Evolutionary conservation across 2,888 invertebrate species (phyloP).

Genomic region (Gordius sp.): DNA sequence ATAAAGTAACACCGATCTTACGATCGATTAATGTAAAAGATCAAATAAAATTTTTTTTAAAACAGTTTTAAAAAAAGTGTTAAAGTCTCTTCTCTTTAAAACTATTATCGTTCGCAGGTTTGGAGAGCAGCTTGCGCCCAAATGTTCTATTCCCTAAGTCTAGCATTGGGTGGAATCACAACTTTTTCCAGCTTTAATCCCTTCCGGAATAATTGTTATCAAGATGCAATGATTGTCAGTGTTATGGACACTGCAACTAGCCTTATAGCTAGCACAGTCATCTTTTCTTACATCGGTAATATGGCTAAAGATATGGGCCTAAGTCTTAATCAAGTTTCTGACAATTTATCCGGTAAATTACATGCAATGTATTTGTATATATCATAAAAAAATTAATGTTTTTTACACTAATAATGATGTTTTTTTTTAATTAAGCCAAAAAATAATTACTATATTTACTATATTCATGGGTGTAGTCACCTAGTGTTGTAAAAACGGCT

Average conservation of each 20-base stretch:
- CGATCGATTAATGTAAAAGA: too few species aligned
- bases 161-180: conserved; percentile 49
- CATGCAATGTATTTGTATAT: too few species aligned
- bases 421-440: too few species aligned
- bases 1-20: too few species aligned
- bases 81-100: too few species aligned
- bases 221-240: conserved; percentile 45
- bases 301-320: conserved; percentile 26
- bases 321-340: not conserved
- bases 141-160: conserved; percentile 53
- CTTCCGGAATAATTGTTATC: conserved; percentile 36
- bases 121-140: conserved; percentile 60
- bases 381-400: too few species aligned
- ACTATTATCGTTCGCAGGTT: conserved; percentile 31
- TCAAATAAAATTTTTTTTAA: too few species aligned
- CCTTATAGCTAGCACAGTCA: conserved; percentile 48
- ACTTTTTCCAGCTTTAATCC: conserved; percentile 41
- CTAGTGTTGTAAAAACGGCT: too few species aligned
- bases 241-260: conserved; percentile 44
- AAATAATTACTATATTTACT: too few species aligned
- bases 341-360: not conserved
- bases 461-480: too few species aligned
- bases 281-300: conserved; percentile 39
- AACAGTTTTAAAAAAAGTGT: too few species aligned
- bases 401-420: too few species aligned